A percentile compares a stretch with the other conserved stretches of the same genome.
Evolutionary conservation across 2,113 vertebrate genomes (phyloP).

Genomic region (Toxostoma redivivum): DNA sequence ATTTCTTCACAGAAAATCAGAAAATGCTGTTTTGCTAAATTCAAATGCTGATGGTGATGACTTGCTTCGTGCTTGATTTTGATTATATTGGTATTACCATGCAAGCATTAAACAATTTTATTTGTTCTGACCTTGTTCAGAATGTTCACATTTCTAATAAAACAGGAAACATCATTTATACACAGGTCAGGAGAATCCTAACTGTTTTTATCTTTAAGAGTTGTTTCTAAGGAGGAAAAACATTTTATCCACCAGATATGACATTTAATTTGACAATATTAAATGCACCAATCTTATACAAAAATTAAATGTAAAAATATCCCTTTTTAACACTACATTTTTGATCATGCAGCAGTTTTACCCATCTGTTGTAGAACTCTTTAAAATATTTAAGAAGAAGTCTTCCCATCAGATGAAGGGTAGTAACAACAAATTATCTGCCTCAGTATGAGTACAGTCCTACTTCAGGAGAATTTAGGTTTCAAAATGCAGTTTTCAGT

Average conservation of each 20-base stretch:
- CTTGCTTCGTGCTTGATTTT: not conserved
- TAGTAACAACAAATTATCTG: not conserved
- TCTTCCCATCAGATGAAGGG: not conserved
- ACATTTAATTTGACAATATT: constrained; percentile 15
- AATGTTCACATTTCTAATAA: not conserved
- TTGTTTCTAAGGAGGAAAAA: not conserved
- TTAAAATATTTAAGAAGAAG: constrained; percentile 14
- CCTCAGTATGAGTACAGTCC: not conserved
- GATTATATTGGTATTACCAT: not conserved
- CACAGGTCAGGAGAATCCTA: not conserved
- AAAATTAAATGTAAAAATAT: not conserved
- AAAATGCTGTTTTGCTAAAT: not conserved
- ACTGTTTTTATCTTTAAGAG: not conserved
- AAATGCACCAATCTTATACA: not conserved
- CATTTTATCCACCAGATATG: not conserved
- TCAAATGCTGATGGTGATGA: not conserved
- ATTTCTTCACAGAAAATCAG: not conserved
- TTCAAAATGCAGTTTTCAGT: not conserved
- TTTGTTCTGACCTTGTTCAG: not conserved
- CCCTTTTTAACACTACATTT: not conserved
- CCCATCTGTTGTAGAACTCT: constrained; percentile 7
- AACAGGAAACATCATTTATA: not conserved
- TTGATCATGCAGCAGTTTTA: not conserved
- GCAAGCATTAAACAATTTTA: not conserved
- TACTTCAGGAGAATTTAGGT: not conserved